phyloP scores from a whole-genome alignment of 2,797 vertebrate genomes.

The Poecilia wingei region DNA sequence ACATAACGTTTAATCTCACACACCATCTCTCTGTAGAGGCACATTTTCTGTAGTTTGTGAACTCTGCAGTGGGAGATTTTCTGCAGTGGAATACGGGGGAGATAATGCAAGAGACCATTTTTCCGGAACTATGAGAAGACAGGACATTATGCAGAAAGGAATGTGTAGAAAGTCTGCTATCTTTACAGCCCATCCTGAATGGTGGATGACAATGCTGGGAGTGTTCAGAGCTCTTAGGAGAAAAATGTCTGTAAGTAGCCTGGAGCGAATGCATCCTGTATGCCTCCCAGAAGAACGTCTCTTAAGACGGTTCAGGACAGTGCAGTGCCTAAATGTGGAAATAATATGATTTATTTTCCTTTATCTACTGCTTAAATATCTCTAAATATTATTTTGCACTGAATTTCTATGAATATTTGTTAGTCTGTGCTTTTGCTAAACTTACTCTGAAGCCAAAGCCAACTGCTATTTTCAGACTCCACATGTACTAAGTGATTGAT shows the following conservation, averaged over 20 bases:
- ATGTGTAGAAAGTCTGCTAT: neutral
- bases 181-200: neutral
- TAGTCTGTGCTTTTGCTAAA: slow-evolving; percentile 4
- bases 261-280: neutral
- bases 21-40: neutral
- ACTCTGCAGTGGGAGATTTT: neutral
- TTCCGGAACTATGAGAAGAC: neutral
- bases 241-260: neutral
- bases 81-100: neutral
- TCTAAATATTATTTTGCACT: neutral
- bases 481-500: neutral
- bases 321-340: neutral
- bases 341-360: neutral
- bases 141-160: neutral
- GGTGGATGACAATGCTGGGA: neutral
- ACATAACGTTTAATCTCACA: neutral
- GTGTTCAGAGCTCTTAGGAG: slow-evolving; percentile 6
- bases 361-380: neutral
- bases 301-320: neutral
- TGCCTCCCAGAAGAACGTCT: neutral
- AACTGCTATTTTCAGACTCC: slow-evolving; percentile 3
- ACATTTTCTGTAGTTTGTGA: neutral
- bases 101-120: neutral
- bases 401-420: neutral
- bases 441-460: slow-evolving; percentile 4